phyloP scores from a whole-genome alignment of 1,140 invertebrate species.

The Periplaneta americana region DNA sequence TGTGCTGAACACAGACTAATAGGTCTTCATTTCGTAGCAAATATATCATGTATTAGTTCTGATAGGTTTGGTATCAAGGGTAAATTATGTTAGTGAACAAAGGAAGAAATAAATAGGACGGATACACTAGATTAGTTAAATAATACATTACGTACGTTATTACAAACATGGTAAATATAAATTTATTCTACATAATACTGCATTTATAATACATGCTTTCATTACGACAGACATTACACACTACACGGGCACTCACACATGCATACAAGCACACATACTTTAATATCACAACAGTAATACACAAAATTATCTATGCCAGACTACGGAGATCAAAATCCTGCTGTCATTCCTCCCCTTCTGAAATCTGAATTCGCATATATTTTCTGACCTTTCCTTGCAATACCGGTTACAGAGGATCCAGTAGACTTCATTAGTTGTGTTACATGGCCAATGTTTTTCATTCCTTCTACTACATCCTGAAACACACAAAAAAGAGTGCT shows the following conservation, averaged over 20 bases:
- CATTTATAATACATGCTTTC: too few relatives aligned
- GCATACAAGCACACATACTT: background rate
- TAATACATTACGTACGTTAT: too few relatives aligned
- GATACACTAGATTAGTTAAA: too few relatives aligned
- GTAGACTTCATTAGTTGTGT: conserved; percentile 50
- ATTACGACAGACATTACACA: too few relatives aligned
- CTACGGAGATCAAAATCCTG: background rate
- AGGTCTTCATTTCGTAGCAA: too few relatives aligned
- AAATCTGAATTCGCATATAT: conserved; percentile 76
- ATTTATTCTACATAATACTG: too few relatives aligned
- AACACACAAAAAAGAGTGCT: conserved; percentile 30
- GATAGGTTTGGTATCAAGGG: too few relatives aligned
- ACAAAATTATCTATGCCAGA: background rate
- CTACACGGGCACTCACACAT: background rate
- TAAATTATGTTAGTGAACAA: too few relatives aligned
- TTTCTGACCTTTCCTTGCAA: conserved; percentile 52
- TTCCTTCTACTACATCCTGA: conserved; percentile 57
- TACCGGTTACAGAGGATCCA: conserved; percentile 62
- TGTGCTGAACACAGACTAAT: too few relatives aligned
- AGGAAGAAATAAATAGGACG: too few relatives aligned
- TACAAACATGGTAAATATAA: too few relatives aligned
- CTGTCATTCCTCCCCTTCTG: conserved; percentile 38
- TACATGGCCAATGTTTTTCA: conserved; percentile 62
- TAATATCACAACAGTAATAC: background rate
- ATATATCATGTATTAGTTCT: too few relatives aligned